Evolutionary conservation across 2,797 vertebrate genomes (phyloP), one percentile per base, ranked within the genome.

Genomic region (Cynopterus sphinx): DNA sequence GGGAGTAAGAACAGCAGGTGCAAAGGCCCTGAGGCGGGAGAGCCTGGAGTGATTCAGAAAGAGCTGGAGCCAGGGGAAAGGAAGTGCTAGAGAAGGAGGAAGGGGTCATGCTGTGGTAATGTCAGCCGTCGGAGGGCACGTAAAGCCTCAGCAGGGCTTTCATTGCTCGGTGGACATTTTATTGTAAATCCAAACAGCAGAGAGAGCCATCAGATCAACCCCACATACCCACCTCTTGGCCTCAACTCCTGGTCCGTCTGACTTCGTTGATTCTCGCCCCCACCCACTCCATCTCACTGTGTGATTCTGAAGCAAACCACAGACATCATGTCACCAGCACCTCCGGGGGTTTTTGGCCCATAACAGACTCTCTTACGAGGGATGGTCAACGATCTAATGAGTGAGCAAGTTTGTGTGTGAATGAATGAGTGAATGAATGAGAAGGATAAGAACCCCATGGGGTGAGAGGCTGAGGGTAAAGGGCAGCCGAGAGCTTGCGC

Each of bases 381-480:
- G 74, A 21, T 6, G 22, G 49, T 68, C 26, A 4, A 1, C n/a
- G 41, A 31, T 4, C 0, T 7, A 41, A 39, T 0, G 31, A 41
- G 1, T n/a, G 81, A 39, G 9, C 16, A 51, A 63, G 26, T 33
- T 24, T 63, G 41, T 16, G 55, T 59, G 3, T 33, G 74, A 83
- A 17, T 10, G 17, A 82, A 10, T 6, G 68, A 70, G 8, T 1
- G 73, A 46, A 31, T 13, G 78, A 71, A 19, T 49, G 17, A 39
- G 84, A 43, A 33, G 4, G 5, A 22, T 0, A 36, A 26, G 53
- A 71, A 36, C 16, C 33, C 33, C 36, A 0, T 0, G 7, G 57
- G 36, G 55, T 0, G 13, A 65, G 59, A 46, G 55, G 12, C 1
- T 0, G 0, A 28, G 55, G 41, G 41, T 2, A 53, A 39, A 49